phyloP scores from a whole-genome alignment of 2,888 invertebrate species.

The Melieria omissa region DNA sequence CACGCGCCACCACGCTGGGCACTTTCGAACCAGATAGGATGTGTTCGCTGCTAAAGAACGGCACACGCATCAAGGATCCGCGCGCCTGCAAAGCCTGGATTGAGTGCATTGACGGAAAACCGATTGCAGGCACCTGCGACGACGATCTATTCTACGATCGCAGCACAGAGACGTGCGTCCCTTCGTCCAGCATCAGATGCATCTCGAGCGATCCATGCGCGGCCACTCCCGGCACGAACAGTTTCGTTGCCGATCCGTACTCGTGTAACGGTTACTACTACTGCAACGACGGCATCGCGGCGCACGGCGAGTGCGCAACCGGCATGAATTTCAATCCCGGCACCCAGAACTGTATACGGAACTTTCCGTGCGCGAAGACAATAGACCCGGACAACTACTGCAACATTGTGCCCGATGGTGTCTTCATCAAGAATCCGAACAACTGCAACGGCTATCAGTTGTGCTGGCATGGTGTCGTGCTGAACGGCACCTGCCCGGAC shows the following conservation, averaged over 20 bases:
- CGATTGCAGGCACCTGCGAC: constrained; percentile 52
- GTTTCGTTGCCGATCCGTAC: constrained; percentile 57
- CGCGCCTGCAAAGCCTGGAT: constrained; percentile 55
- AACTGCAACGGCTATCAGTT: constrained; percentile 54
- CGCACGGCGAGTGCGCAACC: constrained; percentile 48
- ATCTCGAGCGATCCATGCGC: constrained; percentile 58
- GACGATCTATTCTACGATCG: constrained; percentile 53
- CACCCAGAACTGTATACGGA: constrained; percentile 51
- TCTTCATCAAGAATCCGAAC: constrained; percentile 50
- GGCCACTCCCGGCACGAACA: constrained; percentile 40
- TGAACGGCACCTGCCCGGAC: constrained; percentile 53
- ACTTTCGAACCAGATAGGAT: constrained; percentile 52
- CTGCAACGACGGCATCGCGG: constrained; percentile 51
- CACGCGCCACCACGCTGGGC: not conserved
- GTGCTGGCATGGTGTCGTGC: constrained; percentile 50
- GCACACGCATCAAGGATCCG: constrained; percentile 59
- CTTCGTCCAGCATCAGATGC: constrained; percentile 47
- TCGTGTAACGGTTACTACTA: constrained; percentile 60
- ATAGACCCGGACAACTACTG: constrained; percentile 55
- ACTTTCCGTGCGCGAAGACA: constrained; percentile 49
- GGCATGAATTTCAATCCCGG: constrained; percentile 54
- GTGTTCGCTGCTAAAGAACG: constrained; percentile 52
- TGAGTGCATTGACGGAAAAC: constrained; percentile 51
- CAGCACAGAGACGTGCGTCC: constrained; percentile 48
- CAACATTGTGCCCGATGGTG: constrained; percentile 59